Percentiles rank a stretch among this genome's conserved stretches.
These are phyloP conservation scores for Spinibarbus caldwelli DNA, from an alignment of 2,797 vertebrate species.

Conservation along the genomic window DNA sequence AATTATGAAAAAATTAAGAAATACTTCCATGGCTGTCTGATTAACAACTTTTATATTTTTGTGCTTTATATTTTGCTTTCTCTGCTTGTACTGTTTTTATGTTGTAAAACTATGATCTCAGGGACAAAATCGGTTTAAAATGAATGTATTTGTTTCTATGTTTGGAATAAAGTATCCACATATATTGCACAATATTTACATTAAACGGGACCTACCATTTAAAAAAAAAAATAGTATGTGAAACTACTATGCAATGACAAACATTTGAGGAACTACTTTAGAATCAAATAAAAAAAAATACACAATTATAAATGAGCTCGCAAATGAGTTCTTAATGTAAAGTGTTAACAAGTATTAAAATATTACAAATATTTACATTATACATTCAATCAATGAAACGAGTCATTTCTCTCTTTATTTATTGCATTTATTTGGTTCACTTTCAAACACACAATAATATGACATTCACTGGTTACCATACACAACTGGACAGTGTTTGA, in stretches of 20 bases:
- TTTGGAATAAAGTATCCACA: background rate
- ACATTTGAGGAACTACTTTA: background rate
- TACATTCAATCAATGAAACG: background rate
- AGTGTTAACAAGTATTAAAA: background rate
- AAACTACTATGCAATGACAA: background rate
- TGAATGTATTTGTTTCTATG: slow-evolving; percentile 2
- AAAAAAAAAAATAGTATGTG: too few relatives aligned
- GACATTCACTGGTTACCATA: slow-evolving; percentile 67
- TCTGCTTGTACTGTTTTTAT: background rate
- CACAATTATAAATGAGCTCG: background rate
- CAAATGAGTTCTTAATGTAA: background rate
- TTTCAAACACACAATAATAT: slow-evolving; percentile 81
- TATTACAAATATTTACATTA: too few relatives aligned
- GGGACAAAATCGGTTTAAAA: background rate
- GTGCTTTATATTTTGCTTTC: background rate
- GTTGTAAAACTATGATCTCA: slow-evolving; percentile 9
- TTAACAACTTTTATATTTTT: background rate
- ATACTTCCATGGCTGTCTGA: background rate
- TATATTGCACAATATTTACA: background rate
- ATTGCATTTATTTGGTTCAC: slow-evolving; percentile 58
- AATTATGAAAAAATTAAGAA: too few relatives aligned
- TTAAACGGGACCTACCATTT: too few relatives aligned
- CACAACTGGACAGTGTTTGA: slow-evolving; percentile 68
- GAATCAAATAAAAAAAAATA: background rate
- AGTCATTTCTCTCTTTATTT: slow-evolving; percentile 6